Evolutionary conservation across 2,888 invertebrate species (phyloP), one percentile per base, ranked within the genome.

Genomic region (Celastrina argiolus): DNA sequence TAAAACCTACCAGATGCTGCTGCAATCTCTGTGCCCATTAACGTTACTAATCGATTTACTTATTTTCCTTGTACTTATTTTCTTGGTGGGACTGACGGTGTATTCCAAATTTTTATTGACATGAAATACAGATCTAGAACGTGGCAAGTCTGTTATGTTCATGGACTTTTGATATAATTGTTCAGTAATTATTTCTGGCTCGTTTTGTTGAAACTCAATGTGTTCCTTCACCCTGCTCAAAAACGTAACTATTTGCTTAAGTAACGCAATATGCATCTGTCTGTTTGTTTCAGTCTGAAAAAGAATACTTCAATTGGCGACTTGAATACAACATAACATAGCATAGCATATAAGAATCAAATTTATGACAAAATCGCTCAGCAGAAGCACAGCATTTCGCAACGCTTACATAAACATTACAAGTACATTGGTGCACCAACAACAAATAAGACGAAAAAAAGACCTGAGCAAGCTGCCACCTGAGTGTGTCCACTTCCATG

Each of bases 401-500:
- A 69, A 65, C 66, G 45, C 12, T 59, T 51, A 68, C 39, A 45
- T 16, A 31, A 51, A 66, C 45, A 64, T 8, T 12, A 12, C 34
- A 42, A 64, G 66, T 64, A 58, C 63, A 77, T 81, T 81, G 79
- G 80, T 83, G 81, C 82, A 83, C 79, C 80, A 81, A 81, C 69
- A 69, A 64, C 16, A 66, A 68, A 59, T 16, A 63, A 28, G 64
- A 56, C 14, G 59, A 68, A 28, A 67, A 58, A 41, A 65, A 73
- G 88, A 95, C 95, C 93, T 95, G 94, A 81, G 93, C 93, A 59
- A 95, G 81, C 78, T 95, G 95, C 95, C 95, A 95, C 77, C 94
- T 92, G 69, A 95, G 85, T 14, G 94, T 94, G 75, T 94, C 94
- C 59, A 95, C 92, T 80, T 94, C 94, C 74, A 93, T 92, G 75